Conservation (phyloP, 2,797 vertebrate genomes). For the Melanotaenia parkinsoni region DNA sequence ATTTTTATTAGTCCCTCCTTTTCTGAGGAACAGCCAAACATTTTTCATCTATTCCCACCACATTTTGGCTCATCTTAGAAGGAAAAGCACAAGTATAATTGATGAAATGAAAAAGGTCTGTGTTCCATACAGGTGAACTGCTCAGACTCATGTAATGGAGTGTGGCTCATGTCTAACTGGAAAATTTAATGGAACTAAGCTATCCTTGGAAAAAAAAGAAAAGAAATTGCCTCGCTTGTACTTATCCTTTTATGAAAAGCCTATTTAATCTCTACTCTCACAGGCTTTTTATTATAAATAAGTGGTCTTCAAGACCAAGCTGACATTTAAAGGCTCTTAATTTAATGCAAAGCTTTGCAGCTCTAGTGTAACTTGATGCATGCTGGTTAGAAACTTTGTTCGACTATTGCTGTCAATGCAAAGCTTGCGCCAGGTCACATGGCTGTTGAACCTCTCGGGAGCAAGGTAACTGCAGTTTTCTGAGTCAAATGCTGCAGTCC, state of each 20-base stretch:
- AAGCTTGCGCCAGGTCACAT: conserved; percentile 5
- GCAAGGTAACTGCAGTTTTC: not conserved
- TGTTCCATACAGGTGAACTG: not conserved
- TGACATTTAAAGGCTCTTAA: not conserved
- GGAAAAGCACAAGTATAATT: not conserved
- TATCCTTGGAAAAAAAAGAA: not conserved
- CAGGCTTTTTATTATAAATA: not conserved
- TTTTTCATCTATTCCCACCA: not conserved
- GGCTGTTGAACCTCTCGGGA: not conserved
- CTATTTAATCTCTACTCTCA: conserved; percentile 1
- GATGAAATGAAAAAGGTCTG: not conserved
- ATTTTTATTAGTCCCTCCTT: not conserved
- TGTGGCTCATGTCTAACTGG: not conserved
- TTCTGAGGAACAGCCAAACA: too few relatives aligned
- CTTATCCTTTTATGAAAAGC: conserved; percentile 1
- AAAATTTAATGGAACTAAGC: not conserved
- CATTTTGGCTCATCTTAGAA: not conserved
- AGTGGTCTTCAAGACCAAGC: not conserved
- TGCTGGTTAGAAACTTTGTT: conserved; percentile 11
- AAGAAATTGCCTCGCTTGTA: not conserved
- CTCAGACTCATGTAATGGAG: not conserved
- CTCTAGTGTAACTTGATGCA: conserved; percentile 12
- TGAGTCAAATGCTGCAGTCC: conserved; percentile 20
- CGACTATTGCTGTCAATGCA: not conserved
- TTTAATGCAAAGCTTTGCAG: conserved; percentile 3